phyloP scores from a whole-genome alignment of 2,797 vertebrate species.

The Sebastes nivosus region DNA sequence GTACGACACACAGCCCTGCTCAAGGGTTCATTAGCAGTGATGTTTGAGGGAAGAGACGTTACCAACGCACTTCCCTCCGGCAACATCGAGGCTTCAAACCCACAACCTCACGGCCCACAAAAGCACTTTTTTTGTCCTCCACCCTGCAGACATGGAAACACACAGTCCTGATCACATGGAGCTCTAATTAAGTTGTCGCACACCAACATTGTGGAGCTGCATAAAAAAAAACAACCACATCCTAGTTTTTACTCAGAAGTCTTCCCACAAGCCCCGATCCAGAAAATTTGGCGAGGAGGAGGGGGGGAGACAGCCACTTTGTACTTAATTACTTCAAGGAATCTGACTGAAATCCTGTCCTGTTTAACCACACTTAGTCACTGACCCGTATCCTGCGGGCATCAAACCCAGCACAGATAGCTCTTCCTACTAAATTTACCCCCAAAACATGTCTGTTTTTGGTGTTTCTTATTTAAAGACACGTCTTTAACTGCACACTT shows the following conservation, averaged over 20 bases:
- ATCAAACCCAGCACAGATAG: slow-evolving; percentile 21
- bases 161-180: slow-evolving; percentile 24
- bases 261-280: slow-evolving; percentile 60
- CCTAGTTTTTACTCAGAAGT: slow-evolving; percentile 54
- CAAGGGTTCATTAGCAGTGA: background rate
- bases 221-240: slow-evolving; percentile 56
- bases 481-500: background rate
- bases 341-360: slow-evolving; percentile 46
- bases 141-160: slow-evolving; percentile 21
- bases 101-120: background rate
- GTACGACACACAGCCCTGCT: background rate
- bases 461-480: background rate
- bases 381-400: slow-evolving; percentile 21
- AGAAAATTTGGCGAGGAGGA: slow-evolving; percentile 44
- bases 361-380: slow-evolving; percentile 54
- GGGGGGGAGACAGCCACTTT: slow-evolving; percentile 31
- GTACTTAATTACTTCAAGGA: slow-evolving; percentile 66
- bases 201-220: slow-evolving; percentile 35
- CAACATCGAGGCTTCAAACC: background rate
- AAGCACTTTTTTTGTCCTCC: background rate
- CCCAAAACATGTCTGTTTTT: background rate
- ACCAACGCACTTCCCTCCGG: background rate
- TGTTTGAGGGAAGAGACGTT: background rate
- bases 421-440: background rate
- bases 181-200: slow-evolving; percentile 52